Percentiles rank a stretch among this genome's conserved stretches.
Conservation (phyloP, 2,797 vertebrate genomes). For the Melopsittacus undulatus region DNA sequence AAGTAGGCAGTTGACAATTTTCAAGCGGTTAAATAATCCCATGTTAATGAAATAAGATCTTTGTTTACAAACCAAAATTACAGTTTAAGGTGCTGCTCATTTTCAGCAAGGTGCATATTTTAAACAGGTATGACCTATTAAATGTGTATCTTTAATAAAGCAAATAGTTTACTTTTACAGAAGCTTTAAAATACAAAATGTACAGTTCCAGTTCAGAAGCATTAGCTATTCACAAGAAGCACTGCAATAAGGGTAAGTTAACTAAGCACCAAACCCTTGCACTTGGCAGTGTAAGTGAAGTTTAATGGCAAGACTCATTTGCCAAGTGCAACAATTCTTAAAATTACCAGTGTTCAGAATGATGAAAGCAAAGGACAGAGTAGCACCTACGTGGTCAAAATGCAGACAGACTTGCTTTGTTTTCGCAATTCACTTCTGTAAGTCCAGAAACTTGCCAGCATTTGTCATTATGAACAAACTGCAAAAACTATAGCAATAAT, state of each 20-base stretch:
- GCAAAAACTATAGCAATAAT: slow-evolving; percentile 52
- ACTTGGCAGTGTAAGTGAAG: slow-evolving; percentile 68
- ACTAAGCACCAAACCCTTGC: slow-evolving; percentile 72
- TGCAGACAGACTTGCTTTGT: too few species aligned
- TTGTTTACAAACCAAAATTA: slow-evolving; percentile 54
- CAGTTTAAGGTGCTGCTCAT: slow-evolving; percentile 49
- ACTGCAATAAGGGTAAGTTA: slow-evolving; percentile 75
- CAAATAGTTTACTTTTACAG: slow-evolving; percentile 82
- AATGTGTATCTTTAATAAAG: slow-evolving; percentile 87
- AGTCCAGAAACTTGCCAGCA: slow-evolving; percentile 30
- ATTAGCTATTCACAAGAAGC: slow-evolving; percentile 77
- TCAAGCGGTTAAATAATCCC: slow-evolving; percentile 56
- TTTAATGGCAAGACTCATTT: slow-evolving; percentile 72
- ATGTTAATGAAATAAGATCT: slow-evolving; percentile 59
- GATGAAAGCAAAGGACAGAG: slow-evolving; percentile 69
- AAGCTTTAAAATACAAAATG: slow-evolving; percentile 87
- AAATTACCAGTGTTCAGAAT: slow-evolving; percentile 77
- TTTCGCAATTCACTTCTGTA: too few species aligned
- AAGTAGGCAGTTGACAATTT: slow-evolving; percentile 61
- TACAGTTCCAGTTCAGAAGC: slow-evolving; percentile 85
- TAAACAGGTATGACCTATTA: slow-evolving; percentile 77
- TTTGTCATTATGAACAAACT: slow-evolving; percentile 56
- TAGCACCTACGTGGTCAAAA: too few species aligned
- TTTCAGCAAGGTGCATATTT: slow-evolving; percentile 65
- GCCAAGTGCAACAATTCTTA: slow-evolving; percentile 76